Conservation (phyloP, 2,113 vertebrate species). For the Riparia riparia region DNA sequence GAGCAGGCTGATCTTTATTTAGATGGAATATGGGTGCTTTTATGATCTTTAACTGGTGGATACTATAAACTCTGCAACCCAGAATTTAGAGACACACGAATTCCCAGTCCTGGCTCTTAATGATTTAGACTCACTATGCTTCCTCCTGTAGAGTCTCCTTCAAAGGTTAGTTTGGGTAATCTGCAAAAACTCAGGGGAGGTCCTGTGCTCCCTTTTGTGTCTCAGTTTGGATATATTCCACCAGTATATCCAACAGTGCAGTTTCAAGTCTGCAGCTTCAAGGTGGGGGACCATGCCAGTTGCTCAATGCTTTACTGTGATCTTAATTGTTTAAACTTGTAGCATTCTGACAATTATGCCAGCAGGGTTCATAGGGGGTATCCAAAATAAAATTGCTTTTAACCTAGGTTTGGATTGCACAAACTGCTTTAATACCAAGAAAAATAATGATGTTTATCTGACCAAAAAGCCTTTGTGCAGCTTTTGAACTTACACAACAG, state of each 20-base stretch:
- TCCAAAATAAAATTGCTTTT: neutral
- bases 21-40: neutral
- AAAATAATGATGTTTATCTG: neutral
- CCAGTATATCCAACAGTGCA: fast-evolving
- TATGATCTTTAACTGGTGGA: neutral
- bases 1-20: neutral
- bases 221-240: neutral
- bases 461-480: neutral
- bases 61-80: fast-evolving
- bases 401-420: neutral
- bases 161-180: neutral
- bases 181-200: neutral
- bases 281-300: fast-evolving
- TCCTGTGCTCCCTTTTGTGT: neutral
- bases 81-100: neutral
- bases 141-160: neutral
- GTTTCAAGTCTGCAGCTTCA: neutral
- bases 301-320: fast-evolving
- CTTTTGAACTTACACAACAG: neutral
- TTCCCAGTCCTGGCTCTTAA: neutral
- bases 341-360: neutral
- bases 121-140: neutral
- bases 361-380: neutral
- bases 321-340: neutral
- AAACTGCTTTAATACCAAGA: neutral